Evolutionary conservation across 2,888 invertebrate species (phyloP), one percentile per base, ranked within the genome.

Genomic region (Tetrapedia diversipes): DNA sequence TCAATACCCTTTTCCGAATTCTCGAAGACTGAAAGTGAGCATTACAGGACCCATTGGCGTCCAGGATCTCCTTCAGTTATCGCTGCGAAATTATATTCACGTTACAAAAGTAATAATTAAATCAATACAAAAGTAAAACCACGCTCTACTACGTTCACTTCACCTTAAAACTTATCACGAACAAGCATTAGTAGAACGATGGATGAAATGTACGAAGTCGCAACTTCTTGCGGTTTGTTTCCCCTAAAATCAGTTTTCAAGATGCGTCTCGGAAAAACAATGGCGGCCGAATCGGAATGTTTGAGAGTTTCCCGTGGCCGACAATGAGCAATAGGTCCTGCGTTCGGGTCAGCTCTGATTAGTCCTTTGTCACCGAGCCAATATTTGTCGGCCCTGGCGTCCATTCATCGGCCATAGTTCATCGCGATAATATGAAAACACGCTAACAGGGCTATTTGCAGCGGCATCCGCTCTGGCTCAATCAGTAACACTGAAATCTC

Each of bases 301-400:
- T 49, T 6, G 29, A 45, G 34, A 19, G n/a, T 0, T n/a, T 27
- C 7, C 2, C 27, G 45, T 32, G 4, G 57, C 22, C 56, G 54
- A 65, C 64, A 72, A 73, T 71, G 74, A 73, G 85, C 77, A 69
- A 75, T 82, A 70, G 59, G 66, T 70, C 51, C 65, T 57, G 59
- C 45, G 66, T 54, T 63, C 60, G 53, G 54, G 39, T 39, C 66
- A 57, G 65, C 81, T 67, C 70, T 80, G 83, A 84, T 84, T 85
- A 83, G 74, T 67, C 80, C 83, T 85, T 84, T 84, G 83, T 84
- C 83, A 78, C 65, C 41, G 47, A 73, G 59, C 67, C 69, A 77
- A 81, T 79, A 77, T 82, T 74, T 71, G 57, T 68, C 29, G 43
- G 51, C 1, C 27, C n/a, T 39, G 45, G 41, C 59, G 34, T 67